These are phyloP conservation scores for Pelosia muscerda DNA, from an alignment of 2,888 invertebrate genomes.

Conservation along the genomic window DNA sequence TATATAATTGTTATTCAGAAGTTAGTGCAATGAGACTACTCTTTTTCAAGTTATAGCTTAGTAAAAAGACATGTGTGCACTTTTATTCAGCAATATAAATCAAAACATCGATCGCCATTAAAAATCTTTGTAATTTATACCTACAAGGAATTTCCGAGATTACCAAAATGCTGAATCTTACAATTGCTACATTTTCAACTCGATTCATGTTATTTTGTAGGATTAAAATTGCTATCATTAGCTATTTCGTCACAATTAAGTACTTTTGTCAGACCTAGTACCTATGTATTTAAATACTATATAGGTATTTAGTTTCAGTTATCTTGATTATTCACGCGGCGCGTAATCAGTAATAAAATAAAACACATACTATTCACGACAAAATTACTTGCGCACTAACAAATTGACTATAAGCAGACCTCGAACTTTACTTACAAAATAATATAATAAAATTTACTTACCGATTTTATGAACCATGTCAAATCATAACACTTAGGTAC, in stretches of 20 bases:
- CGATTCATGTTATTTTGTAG: conserved; percentile 6
- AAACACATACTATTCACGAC: conserved; percentile 6
- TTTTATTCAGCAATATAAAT: conserved; percentile 15
- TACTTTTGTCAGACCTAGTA: conserved; percentile 9
- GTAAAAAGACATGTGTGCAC: background rate
- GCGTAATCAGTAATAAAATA: conserved; percentile 6
- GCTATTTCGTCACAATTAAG: conserved; percentile 8
- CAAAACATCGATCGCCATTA: conserved; percentile 5
- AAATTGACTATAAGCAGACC: conserved; percentile 7
- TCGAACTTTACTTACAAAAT: conserved; percentile 4
- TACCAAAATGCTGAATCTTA: conserved; percentile 8
- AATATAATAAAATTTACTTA: conserved; percentile 7
- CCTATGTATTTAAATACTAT: background rate
- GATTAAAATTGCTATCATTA: conserved; percentile 2
- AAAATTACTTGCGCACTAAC: conserved; percentile 4
- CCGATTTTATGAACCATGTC: conserved; percentile 8
- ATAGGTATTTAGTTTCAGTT: conserved; percentile 1
- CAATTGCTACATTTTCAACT: conserved; percentile 2
- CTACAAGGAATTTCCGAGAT: conserved; percentile 7
- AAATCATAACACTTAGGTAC: conserved; percentile 8
- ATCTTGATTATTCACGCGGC: background rate
- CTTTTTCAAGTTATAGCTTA: too few species aligned
- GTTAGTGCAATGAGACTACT: too few species aligned
- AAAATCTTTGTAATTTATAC: conserved; percentile 20
- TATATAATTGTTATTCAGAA: too few species aligned